These are phyloP conservation scores for Pammene fasciana DNA, from an alignment of 2,888 invertebrate genomes.

Conservation along the genomic window DNA sequence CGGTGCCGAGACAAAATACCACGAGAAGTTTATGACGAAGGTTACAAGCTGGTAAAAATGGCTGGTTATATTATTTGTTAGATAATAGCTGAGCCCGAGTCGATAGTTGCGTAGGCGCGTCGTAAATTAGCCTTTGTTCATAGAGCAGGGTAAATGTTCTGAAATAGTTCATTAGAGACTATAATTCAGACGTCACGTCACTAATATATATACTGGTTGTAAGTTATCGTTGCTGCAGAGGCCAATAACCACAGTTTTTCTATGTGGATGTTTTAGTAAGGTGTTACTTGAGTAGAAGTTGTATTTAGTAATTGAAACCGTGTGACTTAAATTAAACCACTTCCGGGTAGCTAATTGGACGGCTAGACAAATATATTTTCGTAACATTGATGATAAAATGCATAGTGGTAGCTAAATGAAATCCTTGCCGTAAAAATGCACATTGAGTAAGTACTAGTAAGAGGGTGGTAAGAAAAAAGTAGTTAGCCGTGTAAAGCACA, in stretches of 20 bases:
- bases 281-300: not conserved
- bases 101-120: conserved; percentile 32
- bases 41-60: conserved; percentile 32
- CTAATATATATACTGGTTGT: conserved; percentile 28
- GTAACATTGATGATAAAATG: too few relatives aligned
- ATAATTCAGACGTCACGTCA: conserved; percentile 28
- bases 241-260: conserved; percentile 8
- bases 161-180: conserved; percentile 37
- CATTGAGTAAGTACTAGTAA: too few relatives aligned
- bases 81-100: conserved; percentile 37
- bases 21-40: conserved; percentile 19
- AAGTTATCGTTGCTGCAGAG: conserved; percentile 9
- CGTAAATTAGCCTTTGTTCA: conserved; percentile 41
- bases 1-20: conserved; percentile 6
- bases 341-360: too few relatives aligned
- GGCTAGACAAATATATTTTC: too few relatives aligned
- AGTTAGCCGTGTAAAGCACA: too few relatives aligned
- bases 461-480: too few relatives aligned
- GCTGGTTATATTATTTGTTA: conserved; percentile 41
- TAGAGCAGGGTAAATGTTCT: conserved; percentile 37
- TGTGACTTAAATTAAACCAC: too few relatives aligned
- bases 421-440: too few relatives aligned
- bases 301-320: too few relatives aligned
- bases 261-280: not conserved
- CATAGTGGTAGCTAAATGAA: too few relatives aligned